Conservation (phyloP, 1,140 invertebrate genomes). For the Zelostemma sp. region DNA sequence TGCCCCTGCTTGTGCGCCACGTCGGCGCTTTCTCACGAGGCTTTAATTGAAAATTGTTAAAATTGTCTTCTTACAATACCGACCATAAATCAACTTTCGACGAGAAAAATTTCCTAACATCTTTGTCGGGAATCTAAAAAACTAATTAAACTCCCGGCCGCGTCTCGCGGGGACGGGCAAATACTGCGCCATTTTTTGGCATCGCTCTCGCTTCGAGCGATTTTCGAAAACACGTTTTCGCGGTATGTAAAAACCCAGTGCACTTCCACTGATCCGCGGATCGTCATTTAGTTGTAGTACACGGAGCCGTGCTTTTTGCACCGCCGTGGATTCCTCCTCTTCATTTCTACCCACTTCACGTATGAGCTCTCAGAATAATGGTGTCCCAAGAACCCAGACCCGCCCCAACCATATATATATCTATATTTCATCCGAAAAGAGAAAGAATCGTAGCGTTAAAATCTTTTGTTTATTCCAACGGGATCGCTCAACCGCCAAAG, state of each 20-base stretch:
- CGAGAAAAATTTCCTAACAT: background rate
- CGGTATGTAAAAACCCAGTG: background rate
- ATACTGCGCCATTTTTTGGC: too few relatives aligned
- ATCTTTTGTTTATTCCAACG: too few relatives aligned
- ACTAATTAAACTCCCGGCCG: background rate
- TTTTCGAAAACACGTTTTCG: conserved; percentile 1
- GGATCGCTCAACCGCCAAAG: too few relatives aligned
- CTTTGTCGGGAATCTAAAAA: background rate
- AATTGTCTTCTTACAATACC: background rate
- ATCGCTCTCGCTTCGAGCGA: background rate
- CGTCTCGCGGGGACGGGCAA: background rate
- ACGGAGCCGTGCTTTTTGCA: conserved; percentile 7
- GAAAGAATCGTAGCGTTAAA: too few relatives aligned
- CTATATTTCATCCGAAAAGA: conserved; percentile 1
- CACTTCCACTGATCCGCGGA: background rate
- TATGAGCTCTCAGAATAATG: conserved; percentile 6
- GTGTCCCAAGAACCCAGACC: conserved; percentile 11
- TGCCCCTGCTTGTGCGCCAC: background rate
- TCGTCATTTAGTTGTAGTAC: conserved; percentile 13
- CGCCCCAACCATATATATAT: conserved; percentile 17
- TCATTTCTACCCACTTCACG: conserved; percentile 3
- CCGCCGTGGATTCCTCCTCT: background rate
- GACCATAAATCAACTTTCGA: background rate
- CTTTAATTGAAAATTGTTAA: too few relatives aligned
- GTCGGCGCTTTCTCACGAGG: background rate